phyloP scores from a whole-genome alignment of 2,888 invertebrate genomes.

The Epinotia brunnichana region DNA sequence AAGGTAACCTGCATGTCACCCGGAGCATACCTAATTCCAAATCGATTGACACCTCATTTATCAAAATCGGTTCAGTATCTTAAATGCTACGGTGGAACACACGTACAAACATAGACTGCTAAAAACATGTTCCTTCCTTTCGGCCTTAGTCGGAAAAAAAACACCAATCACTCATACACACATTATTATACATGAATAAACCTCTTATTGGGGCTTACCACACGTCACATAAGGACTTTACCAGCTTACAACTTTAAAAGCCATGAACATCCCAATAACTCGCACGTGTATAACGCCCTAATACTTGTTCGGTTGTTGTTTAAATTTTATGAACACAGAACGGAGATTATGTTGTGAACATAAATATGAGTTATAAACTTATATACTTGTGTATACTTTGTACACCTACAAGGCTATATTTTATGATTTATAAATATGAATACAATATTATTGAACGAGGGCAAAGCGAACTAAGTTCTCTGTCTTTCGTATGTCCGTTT shows the following conservation, averaged over 20 bases:
- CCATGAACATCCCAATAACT: slow-evolving; percentile 49
- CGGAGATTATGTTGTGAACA: slow-evolving; percentile 17
- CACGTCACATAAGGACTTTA: slow-evolving; percentile 34
- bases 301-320: slow-evolving; percentile 48
- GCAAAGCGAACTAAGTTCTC: no score
- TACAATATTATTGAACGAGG: no score
- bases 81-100: no score
- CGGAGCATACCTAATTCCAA: no score
- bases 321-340: slow-evolving; percentile 38
- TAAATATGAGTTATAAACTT: slow-evolving; percentile 12
- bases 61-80: no score
- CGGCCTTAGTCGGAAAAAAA: neutral
- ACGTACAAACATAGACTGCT: no score
- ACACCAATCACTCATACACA: slow-evolving; percentile 7
- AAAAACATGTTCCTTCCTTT: no score
- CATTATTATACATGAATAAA: slow-evolving; percentile 20
- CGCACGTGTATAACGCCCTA: slow-evolving; percentile 48
- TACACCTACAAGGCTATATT: no score
- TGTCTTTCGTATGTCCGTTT: no score
- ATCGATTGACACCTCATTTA: no score
- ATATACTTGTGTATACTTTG: neutral
- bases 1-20: no score
- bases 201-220: slow-evolving; percentile 31
- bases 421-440: no score
- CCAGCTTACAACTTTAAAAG: slow-evolving; percentile 47